phyloP scores from a whole-genome alignment of 2,113 vertebrate genomes.

The Callocephalon fimbriatum region DNA sequence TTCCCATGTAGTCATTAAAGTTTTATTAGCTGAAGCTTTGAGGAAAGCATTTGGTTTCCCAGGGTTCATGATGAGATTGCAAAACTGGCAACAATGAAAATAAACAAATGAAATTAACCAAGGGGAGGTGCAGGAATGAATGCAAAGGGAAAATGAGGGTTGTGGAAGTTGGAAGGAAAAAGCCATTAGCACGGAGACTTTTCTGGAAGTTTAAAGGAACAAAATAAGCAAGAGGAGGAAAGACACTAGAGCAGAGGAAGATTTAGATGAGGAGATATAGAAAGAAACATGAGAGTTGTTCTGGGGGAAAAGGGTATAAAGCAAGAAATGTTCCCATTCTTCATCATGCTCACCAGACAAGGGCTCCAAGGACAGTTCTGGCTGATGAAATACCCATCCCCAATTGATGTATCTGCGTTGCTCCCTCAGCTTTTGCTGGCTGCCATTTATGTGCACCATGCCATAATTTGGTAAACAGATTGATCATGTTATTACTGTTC shows the following conservation, averaged over 20 bases:
- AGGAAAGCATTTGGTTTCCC: background rate
- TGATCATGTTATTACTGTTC: background rate
- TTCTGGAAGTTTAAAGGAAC: background rate
- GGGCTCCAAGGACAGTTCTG: background rate
- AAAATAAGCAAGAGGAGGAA: background rate
- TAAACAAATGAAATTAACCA: background rate
- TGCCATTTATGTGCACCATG: background rate
- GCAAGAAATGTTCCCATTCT: background rate
- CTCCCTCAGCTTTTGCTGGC: background rate
- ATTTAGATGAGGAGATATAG: background rate
- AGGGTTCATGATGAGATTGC: background rate
- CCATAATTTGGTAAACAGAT: background rate
- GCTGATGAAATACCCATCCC: background rate
- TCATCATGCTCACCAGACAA: background rate
- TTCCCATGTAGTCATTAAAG: background rate
- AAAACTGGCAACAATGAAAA: background rate
- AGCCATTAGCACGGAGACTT: background rate
- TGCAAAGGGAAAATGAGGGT: background rate
- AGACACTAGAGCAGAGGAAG: background rate
- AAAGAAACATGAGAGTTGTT: background rate
- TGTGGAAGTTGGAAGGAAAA: background rate
- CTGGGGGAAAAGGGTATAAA: background rate
- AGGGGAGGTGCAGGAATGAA: background rate
- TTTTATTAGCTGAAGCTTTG: background rate
- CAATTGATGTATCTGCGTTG: rapidly evolving